Conservation (phyloP, 1,140 invertebrate genomes). For the Mya arenaria region DNA sequence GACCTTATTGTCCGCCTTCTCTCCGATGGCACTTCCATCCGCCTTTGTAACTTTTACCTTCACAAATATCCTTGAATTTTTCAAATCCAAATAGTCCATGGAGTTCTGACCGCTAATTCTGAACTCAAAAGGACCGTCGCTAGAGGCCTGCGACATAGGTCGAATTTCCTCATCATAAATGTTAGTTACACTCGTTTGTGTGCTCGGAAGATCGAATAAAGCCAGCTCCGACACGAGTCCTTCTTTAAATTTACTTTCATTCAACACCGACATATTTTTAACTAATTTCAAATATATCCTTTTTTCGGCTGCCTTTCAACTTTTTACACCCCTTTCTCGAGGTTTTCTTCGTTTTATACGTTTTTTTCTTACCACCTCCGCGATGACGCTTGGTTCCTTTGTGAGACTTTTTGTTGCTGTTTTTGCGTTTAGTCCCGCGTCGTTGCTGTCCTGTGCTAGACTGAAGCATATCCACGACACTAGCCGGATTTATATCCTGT, state of each 20-base stretch:
- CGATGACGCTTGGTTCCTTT: not conserved
- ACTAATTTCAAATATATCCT: conserved; percentile 41
- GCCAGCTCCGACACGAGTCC: conserved; percentile 13
- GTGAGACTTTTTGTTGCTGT: not conserved
- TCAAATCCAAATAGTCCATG: conserved; percentile 7
- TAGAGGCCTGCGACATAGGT: conserved; percentile 25
- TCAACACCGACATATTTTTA: too few species aligned
- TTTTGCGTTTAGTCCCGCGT: not conserved
- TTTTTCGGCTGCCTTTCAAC: too few species aligned
- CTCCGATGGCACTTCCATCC: not conserved
- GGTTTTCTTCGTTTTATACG: not conserved
- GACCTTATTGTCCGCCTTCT: not conserved
- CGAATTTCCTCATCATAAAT: conserved; percentile 42
- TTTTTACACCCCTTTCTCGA: not conserved
- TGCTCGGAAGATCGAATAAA: conserved; percentile 45
- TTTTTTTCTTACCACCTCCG: not conserved
- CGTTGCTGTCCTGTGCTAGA: not conserved
- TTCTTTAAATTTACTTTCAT: conserved; percentile 47
- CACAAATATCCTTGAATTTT: not conserved
- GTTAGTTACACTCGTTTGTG: conserved; percentile 39
- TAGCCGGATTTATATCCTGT: conserved; percentile 29
- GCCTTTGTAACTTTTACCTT: conserved; percentile 37
- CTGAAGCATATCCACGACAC: not conserved
- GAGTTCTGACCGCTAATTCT: conserved; percentile 27
- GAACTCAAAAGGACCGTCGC: conserved; percentile 34